These are phyloP conservation scores for Zaprionus bogoriensis DNA, from an alignment of 2,888 invertebrate species.

Conservation along the genomic window DNA sequence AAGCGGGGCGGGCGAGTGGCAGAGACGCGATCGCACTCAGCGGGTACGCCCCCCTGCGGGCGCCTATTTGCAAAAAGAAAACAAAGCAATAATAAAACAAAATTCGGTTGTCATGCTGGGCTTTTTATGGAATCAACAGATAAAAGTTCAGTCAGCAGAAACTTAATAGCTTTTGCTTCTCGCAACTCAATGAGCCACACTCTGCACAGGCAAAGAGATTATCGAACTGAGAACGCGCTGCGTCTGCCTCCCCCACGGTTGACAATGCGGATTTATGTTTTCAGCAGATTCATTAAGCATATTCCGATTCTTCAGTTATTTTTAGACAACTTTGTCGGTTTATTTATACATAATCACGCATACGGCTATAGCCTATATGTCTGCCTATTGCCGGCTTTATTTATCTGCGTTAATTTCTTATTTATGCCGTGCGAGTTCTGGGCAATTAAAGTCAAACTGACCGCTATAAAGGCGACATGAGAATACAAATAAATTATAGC, in stretches of 20 bases:
- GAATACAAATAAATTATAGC: slow-evolving; percentile 36
- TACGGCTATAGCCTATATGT: background rate
- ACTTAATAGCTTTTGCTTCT: slow-evolving; percentile 3
- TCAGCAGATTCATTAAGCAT: slow-evolving; percentile 16
- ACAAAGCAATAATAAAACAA: too few species aligned
- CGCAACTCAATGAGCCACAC: too few species aligned
- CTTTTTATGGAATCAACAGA: slow-evolving; percentile 21
- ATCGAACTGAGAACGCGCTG: background rate
- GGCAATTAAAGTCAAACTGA: slow-evolving; percentile 33
- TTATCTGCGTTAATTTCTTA: slow-evolving; percentile 26
- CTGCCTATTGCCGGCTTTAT: slow-evolving; percentile 3
- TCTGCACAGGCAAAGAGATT: too few species aligned
- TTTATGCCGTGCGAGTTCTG: slow-evolving; percentile 33
- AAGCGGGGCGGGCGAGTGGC: background rate
- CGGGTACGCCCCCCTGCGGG: slow-evolving; percentile 20
- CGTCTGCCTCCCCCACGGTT: background rate
- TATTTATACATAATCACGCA: slow-evolving; percentile 15
- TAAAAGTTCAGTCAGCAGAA: background rate
- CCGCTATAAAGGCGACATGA: slow-evolving; percentile 34
- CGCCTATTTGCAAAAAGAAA: slow-evolving; percentile 4
- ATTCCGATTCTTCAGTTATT: background rate
- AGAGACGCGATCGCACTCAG: slow-evolving; percentile 20
- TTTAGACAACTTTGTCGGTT: background rate
- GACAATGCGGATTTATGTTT: slow-evolving; percentile 11
- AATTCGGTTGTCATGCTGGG: slow-evolving; percentile 27